Base-by-base conservation (phyloP, 2,888 invertebrate genomes). In the Drosophila pegasa region DNA sequence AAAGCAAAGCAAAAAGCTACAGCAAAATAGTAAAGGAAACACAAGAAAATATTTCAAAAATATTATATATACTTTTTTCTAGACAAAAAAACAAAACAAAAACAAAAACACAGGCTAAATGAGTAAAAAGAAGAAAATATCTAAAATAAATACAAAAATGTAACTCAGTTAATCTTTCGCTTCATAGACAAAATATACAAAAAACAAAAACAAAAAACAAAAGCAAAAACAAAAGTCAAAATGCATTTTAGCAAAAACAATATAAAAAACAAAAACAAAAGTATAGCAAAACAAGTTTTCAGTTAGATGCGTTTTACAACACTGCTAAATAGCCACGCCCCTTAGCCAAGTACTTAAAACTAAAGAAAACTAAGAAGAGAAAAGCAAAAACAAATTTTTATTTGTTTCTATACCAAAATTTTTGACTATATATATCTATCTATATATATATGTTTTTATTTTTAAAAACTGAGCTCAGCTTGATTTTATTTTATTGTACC, bases 21-120 rank as follows among this genome's bases (percentile, higher is more conserved):
- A 51, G 60, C 56, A 50, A 56, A 47, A 59, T 14, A 43, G n/a
- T 61, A 64, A 59, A 48, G 59, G 51, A 55, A 61, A 71, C 67
- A 62, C 22, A 22, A 41, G 48, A 71, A 78, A 82, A 82, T 83
- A 83, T 82, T 81, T 81, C 74, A 78, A 81, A 82, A 81, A 82
- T 82, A 83, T 81, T 80, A 20, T n/a, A 78, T 71, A 71, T 70
- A 73, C 75, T 75, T 76, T 76, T 73, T 76, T 73, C 76, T 76
- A 76, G 58, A 62, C 64, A 75, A 66, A 12, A 54, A 43, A 6
- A 22, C 1, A 50, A 27, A 47, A 29, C 27, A 67, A 48, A 43
- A 41, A 18, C 51, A 57, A 33, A 41, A 33, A 51, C 25, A 41
- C 71, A 71, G 61, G 67, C 61, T 66, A 57, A 56, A 55, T n/a